phyloP scores from a whole-genome alignment of 2,888 invertebrate species.

The Panorpa germanica region DNA sequence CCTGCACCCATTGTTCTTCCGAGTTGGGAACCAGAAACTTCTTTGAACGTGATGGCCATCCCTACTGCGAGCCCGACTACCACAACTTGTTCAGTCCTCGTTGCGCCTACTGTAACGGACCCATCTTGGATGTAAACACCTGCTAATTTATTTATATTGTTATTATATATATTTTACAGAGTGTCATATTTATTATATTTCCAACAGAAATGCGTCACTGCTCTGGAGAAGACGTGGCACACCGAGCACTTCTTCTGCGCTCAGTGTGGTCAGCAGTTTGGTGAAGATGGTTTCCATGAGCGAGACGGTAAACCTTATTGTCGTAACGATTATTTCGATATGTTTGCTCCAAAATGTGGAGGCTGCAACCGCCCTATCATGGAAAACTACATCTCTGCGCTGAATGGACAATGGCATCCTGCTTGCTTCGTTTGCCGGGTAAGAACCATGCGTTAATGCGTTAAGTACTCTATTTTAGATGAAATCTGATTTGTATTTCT shows the following conservation, averaged over 20 bases:
- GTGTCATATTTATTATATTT: constrained; percentile 14
- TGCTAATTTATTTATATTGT: constrained; percentile 8
- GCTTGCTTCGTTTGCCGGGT: constrained; percentile 99
- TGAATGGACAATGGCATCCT: constrained; percentile 96
- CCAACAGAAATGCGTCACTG: constrained; percentile 93
- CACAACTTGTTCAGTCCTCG: constrained; percentile 96
- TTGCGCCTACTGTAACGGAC: constrained; percentile 97
- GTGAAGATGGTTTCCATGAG: constrained; percentile 96
- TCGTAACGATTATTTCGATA: constrained; percentile 87
- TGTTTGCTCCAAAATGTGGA: constrained; percentile 96
- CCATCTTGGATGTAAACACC: constrained; percentile 88
- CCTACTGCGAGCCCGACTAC: constrained; percentile 97
- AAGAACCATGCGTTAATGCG: constrained; percentile 27
- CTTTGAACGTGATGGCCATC: constrained; percentile 92
- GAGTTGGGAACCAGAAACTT: constrained; percentile 95
- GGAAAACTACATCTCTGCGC: constrained; percentile 95
- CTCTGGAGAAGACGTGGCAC: constrained; percentile 95
- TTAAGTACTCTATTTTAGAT: neutral
- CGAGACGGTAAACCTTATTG: constrained; percentile 92
- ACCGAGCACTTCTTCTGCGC: constrained; percentile 98
- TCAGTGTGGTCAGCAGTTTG: constrained; percentile 92
- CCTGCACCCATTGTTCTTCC: constrained; percentile 91
- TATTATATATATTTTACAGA: constrained; percentile 1
- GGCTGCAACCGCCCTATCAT: constrained; percentile 91
- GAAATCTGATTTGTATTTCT: constrained; percentile 5